These are phyloP conservation scores for Machimus rusticus DNA, from an alignment of 2,888 invertebrate species.

Conservation along the genomic window DNA sequence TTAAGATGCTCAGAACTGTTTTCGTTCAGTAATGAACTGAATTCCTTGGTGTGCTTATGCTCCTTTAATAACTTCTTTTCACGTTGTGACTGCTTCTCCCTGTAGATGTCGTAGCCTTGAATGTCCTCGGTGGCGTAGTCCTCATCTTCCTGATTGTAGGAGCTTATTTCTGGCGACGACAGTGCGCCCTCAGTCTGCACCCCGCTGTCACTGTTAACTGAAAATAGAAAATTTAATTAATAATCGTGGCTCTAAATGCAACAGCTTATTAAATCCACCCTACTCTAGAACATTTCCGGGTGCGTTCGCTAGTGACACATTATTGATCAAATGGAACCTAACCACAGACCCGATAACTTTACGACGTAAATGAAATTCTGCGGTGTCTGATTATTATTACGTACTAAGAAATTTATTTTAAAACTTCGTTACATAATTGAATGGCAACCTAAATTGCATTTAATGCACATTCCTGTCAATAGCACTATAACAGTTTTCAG, in stretches of 20 bases:
- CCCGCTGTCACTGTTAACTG: slow-evolving; percentile 74
- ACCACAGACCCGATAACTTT: no score
- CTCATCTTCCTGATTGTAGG: slow-evolving; percentile 45
- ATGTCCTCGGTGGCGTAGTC: slow-evolving; percentile 16
- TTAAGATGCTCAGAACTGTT: slow-evolving; percentile 55
- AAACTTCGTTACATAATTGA: no score
- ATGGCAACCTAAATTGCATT: no score
- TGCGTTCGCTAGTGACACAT: neutral
- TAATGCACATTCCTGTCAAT: no score
- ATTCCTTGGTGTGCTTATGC: slow-evolving; percentile 66
- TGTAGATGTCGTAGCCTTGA: slow-evolving; percentile 20
- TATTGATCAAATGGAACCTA: no score
- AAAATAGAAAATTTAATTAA: neutral
- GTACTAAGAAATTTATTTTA: no score
- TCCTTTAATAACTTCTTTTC: slow-evolving; percentile 67
- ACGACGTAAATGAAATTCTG: no score
- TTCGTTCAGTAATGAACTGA: slow-evolving; percentile 61
- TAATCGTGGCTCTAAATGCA: neutral
- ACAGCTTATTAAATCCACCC: neutral
- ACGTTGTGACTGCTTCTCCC: slow-evolving; percentile 61
- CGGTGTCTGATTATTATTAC: no score
- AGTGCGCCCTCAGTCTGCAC: slow-evolving; percentile 71
- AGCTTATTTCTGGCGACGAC: slow-evolving; percentile 58
- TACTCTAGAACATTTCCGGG: neutral
- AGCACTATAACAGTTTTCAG: no score